These are phyloP conservation scores for Selene dorsalis DNA, from an alignment of 2,797 vertebrate species.

Conservation along the genomic window DNA sequence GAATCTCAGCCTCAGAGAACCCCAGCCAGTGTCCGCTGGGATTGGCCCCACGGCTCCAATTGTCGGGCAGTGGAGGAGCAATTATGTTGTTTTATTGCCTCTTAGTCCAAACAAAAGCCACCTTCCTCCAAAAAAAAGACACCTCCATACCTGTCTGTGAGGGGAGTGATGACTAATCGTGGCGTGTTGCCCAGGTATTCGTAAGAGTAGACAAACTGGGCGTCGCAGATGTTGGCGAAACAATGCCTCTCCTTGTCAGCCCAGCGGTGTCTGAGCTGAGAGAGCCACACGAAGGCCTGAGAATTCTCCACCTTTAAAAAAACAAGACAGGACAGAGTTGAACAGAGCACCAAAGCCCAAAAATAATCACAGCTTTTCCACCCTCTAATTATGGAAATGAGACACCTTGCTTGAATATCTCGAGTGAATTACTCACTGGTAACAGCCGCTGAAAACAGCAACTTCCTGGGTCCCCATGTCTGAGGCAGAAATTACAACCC, in stretches of 20 bases:
- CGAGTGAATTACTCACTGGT: conserved; percentile 49
- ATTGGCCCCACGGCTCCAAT: background rate
- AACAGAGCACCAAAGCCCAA: conserved; percentile 5
- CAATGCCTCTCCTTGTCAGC: conserved; percentile 90
- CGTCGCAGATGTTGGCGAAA: conserved; percentile 95
- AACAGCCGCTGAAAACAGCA: conserved; percentile 42
- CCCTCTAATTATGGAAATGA: conserved; percentile 62
- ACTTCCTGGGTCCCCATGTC: conserved; percentile 1
- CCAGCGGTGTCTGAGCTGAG: conserved; percentile 95
- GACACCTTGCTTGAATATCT: conserved; percentile 44
- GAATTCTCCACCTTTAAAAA: conserved; percentile 90
- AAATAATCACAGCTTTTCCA: conserved; percentile 46
- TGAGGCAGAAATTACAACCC: conserved; percentile 9
- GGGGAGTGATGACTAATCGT: conserved; percentile 95
- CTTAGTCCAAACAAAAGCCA: conserved; percentile 1
- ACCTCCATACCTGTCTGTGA: conserved; percentile 91
- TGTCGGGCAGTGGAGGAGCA: conserved; percentile 4
- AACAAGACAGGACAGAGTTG: background rate
- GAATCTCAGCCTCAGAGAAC: too few species aligned
- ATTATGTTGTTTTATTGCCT: background rate
- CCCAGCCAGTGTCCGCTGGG: too few species aligned
- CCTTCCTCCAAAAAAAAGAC: background rate
- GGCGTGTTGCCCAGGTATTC: conserved; percentile 98
- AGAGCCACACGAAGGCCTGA: conserved; percentile 95
- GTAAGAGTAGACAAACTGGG: conserved; percentile 94